phyloP scores from a whole-genome alignment of 1,140 invertebrate species.

The Drosophila fuyamai region DNA sequence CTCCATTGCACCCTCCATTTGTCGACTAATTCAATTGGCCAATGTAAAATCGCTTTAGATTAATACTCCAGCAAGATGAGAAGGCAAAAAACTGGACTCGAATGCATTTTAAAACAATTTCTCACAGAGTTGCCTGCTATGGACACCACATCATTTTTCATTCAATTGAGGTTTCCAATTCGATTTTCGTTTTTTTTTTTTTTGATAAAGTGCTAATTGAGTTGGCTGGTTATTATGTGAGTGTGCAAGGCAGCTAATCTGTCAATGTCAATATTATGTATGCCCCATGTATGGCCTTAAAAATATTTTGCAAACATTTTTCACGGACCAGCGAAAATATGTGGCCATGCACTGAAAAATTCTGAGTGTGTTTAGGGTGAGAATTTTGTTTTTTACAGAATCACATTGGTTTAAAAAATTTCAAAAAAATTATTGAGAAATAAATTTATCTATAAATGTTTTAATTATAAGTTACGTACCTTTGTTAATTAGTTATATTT shows the following conservation, averaged over 20 bases:
- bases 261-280: conserved; percentile 36
- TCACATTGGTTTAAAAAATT: no score
- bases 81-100: not conserved
- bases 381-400: no score
- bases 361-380: not conserved
- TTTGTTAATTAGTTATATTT: no score
- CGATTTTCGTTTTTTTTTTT: not conserved
- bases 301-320: conserved; percentile 24
- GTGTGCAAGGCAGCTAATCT: conserved; percentile 16
- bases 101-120: conserved; percentile 29
- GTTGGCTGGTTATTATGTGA: conserved; percentile 8
- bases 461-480: no score
- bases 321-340: conserved; percentile 5
- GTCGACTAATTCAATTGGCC: conserved; percentile 51
- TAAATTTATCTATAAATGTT: no score
- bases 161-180: conserved; percentile 32
- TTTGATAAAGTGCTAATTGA: conserved; percentile 29
- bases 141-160: conserved; percentile 39
- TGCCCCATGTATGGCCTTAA: conserved; percentile 17
- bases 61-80: conserved; percentile 15
- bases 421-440: no score
- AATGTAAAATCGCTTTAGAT: conserved; percentile 21
- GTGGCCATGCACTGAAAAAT: conserved; percentile 2
- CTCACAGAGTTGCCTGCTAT: conserved; percentile 18
- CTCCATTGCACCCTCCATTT: conserved; percentile 35